A percentile compares a stretch with the other conserved stretches of the same genome.
These are phyloP conservation scores for Drosophila vallismaia DNA, from an alignment of 2,888 invertebrate genomes.

Conservation along the genomic window DNA sequence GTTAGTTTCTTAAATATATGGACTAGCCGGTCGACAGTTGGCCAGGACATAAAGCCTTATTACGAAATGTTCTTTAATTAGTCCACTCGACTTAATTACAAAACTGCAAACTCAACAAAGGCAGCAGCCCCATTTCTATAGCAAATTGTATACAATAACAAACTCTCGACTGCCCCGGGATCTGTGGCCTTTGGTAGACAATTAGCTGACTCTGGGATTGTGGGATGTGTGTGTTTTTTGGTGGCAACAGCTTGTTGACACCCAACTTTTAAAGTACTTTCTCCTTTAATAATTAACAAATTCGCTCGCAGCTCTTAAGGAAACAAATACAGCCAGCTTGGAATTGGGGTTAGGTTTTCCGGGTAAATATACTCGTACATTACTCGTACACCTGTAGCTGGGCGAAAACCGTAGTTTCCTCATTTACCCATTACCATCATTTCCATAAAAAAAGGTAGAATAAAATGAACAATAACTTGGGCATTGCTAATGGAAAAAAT, in stretches of 20 bases:
- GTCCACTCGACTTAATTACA: constrained; percentile 67
- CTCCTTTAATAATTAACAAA: constrained; percentile 33
- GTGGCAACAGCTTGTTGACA: constrained; percentile 60
- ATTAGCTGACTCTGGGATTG: constrained; percentile 29
- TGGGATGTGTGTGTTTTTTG: constrained; percentile 2
- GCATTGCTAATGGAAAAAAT: constrained; percentile 39
- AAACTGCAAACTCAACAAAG: constrained; percentile 59
- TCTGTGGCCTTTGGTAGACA: constrained; percentile 27
- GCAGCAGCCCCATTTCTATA: constrained; percentile 35
- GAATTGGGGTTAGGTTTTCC: constrained; percentile 24
- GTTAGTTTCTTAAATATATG: neutral
- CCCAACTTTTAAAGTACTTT: constrained; percentile 40
- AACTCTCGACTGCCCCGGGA: constrained; percentile 9
- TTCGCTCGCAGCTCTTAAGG: constrained; percentile 7
- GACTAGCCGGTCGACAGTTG: constrained; percentile 23
- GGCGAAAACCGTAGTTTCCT: neutral
- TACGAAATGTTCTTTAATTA: constrained; percentile 67
- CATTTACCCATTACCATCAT: constrained; percentile 21
- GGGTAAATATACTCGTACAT: neutral
- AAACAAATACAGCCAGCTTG: constrained; percentile 4
- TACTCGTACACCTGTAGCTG: neutral
- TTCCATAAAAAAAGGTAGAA: constrained; percentile 1
- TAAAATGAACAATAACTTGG: constrained; percentile 11
- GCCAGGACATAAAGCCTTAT: constrained; percentile 57
- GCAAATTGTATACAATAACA: constrained; percentile 22